These are phyloP conservation scores for Artemia franciscana DNA, from an alignment of 1,140 invertebrate genomes.

Conservation along the genomic window DNA sequence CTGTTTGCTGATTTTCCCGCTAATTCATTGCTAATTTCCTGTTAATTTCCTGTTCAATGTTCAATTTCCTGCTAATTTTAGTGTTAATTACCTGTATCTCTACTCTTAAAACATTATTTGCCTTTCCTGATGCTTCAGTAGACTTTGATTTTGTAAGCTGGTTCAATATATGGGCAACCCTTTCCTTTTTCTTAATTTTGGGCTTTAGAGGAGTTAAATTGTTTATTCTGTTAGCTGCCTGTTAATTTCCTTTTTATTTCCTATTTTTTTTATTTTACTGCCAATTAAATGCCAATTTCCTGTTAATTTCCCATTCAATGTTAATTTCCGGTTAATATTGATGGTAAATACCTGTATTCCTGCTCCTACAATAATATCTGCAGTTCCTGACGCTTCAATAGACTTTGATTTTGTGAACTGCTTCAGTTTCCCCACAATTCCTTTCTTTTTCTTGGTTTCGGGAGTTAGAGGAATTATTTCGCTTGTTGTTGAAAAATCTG, in stretches of 20 bases:
- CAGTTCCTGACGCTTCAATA: conserved; percentile 30
- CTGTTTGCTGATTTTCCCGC: no score
- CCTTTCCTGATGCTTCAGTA: conserved; percentile 29
- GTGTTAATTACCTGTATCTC: conserved; percentile 15
- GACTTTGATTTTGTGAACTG: conserved; percentile 61
- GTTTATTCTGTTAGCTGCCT: no score
- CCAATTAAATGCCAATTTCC: no score
- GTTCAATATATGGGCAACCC: conserved; percentile 56
- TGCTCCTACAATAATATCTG: conserved; percentile 14
- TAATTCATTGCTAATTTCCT: no score
- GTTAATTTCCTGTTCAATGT: no score
- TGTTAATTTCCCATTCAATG: no score
- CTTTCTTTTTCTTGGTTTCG: conserved; percentile 55
- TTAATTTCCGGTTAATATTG: not conserved
- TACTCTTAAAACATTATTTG: conserved; percentile 14
- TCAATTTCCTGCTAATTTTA: conserved; percentile 1
- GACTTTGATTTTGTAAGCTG: conserved; percentile 61
- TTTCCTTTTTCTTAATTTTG: conserved; percentile 55
- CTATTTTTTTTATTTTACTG: no score
- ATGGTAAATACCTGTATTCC: conserved; percentile 15
- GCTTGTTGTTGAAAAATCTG: conserved; percentile 57
- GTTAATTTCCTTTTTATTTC: no score
- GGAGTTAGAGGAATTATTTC: conserved; percentile 36
- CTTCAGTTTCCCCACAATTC: conserved; percentile 56
- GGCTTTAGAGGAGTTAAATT: conserved; percentile 27